Base-by-base conservation (phyloP, 2,888 invertebrate species). In the Eupithecia vulgata region DNA sequence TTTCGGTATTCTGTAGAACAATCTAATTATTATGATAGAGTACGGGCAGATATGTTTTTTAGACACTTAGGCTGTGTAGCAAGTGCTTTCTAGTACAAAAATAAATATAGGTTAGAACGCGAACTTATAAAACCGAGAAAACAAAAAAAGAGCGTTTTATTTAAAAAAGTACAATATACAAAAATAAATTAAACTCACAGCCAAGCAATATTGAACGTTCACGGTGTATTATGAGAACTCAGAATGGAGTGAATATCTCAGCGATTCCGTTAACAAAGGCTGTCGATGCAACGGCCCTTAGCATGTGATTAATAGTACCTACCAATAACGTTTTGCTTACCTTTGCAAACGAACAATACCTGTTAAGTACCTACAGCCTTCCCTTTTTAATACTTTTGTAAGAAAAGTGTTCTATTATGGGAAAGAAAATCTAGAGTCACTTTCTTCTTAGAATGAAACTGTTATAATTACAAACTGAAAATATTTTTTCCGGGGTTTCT, bases 301-400 rank as follows among this genome's bases (percentile, higher is more conserved):
- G 74, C 64, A 66, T 48, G 72, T 76, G 79, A 79, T 79, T 81
- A 79, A 81, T 79, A 77, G 76, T 69, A 76, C 73, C 57, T 74
- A 69, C n/a, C 45, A 75, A 74, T 76, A 77, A 61, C 37, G 65
- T 40, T 77, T 77, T 75, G 73, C 73, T 68, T 76, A 70, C 76
- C 72, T 73, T 76, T 67, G 72, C 45, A 72, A 59, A 65, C 65
- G 62, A 12, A 64, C 10, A 42, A 25, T 65, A 65, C 37, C 64
- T 30, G 64, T 40, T 37, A 21, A 62, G 34, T 62, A 62, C n/a
- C n/a, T n/a, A n/a, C n/a, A 62, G 34, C 35, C n/a, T 61, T 25
- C 13, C 3, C 17, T 6, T 37, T 65, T 40, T 10, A 25, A 21
- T n/a, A 40, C 12, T 21, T 21, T 37, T 64, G 8, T 65, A 40